A percentile compares a stretch with the other conserved stretches of the same genome.
phyloP scores from a whole-genome alignment of 2,797 vertebrate species.

The Knipowitschia caucasica region DNA sequence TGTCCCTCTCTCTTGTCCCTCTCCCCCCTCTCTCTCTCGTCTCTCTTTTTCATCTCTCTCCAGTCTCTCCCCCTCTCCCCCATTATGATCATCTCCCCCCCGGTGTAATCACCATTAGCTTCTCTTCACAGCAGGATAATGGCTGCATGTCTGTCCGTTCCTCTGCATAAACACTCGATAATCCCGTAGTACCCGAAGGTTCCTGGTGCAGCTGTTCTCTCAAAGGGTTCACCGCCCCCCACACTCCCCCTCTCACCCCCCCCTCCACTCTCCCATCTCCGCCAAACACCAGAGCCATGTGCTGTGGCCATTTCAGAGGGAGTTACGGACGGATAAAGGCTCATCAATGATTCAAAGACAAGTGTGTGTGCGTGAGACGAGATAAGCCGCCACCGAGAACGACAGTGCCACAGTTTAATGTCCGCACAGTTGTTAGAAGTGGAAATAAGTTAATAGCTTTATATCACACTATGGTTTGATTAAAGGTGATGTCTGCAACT shows the following conservation, averaged over 20 bases:
- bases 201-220: background rate
- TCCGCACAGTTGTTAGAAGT: no score
- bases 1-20: no score
- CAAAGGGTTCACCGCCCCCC: constrained; percentile 22
- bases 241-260: no score
- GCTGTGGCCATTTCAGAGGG: constrained; percentile 5
- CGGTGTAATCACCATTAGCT: background rate
- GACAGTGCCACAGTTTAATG: no score
- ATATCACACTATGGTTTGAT: no score
- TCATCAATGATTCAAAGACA: constrained; percentile 15
- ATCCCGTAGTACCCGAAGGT: background rate
- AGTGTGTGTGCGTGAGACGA: background rate
- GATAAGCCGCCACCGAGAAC: background rate
- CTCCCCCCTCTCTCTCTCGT: no score
- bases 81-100: background rate
- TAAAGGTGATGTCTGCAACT: no score
- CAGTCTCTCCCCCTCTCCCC: background rate
- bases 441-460: no score
- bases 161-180: constrained; percentile 23
- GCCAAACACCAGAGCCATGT: constrained; percentile 31
- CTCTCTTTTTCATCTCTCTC: no score
- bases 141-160: constrained; percentile 10
- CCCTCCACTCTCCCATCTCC: no score
- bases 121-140: background rate
- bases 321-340: constrained; percentile 26